Conservation (phyloP, 2,888 invertebrate genomes). For the Cerceris ruficornis region DNA sequence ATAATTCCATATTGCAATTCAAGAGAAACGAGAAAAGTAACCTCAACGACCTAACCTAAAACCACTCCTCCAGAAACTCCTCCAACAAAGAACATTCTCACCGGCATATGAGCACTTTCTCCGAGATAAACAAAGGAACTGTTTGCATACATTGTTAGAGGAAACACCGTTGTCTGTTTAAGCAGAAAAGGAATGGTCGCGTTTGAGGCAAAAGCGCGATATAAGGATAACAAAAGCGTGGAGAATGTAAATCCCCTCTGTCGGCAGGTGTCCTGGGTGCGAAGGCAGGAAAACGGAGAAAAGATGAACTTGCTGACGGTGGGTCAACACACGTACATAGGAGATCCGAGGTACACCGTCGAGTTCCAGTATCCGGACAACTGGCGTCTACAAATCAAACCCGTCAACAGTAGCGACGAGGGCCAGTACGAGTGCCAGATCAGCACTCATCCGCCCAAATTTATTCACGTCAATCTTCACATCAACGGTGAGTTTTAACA, state of each 20-base stretch:
- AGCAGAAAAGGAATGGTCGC: neutral
- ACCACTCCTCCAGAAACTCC: too few species aligned
- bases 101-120: too few species aligned
- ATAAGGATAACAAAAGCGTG: too few species aligned
- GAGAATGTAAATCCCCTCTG: conserved; percentile 8
- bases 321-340: conserved; percentile 86
- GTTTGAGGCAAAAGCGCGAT: neutral
- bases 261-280: conserved; percentile 87
- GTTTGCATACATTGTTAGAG: too few species aligned
- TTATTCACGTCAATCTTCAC: conserved; percentile 82
- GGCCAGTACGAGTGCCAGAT: conserved; percentile 83
- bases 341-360: conserved; percentile 85
- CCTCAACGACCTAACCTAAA: too few species aligned
- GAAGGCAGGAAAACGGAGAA: conserved; percentile 85
- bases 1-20: too few species aligned
- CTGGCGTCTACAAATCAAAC: conserved; percentile 83
- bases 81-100: too few species aligned
- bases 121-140: too few species aligned
- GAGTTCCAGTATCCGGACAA: conserved; percentile 86
- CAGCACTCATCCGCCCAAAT: conserved; percentile 83
- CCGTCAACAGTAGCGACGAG: conserved; percentile 82
- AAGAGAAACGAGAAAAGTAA: too few species aligned
- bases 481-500: conserved; percentile 80
- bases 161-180: too few species aligned
- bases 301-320: conserved; percentile 87